Conservation (phyloP, 2,113 vertebrate species). For the Neoarius graeffei region DNA sequence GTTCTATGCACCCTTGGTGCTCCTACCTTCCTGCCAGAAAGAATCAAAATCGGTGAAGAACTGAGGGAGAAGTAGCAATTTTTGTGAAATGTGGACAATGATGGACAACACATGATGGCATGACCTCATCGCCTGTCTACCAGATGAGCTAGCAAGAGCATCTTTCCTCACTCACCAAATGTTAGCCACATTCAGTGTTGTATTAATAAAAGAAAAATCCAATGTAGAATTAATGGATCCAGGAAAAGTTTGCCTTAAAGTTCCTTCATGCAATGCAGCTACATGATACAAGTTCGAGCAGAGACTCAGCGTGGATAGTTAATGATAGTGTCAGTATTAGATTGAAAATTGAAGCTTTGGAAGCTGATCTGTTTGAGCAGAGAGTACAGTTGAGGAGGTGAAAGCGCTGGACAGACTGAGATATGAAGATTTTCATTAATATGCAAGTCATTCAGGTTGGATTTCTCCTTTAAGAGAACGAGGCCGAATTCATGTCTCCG, state of each 20-base stretch:
- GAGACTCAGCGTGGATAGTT: not conserved
- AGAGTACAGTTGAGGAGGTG: not conserved
- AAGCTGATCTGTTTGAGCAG: too few species aligned
- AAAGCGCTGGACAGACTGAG: not conserved
- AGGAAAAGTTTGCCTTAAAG: not conserved
- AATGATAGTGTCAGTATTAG: not conserved
- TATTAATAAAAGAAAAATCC: too few species aligned
- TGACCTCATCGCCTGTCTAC: too few species aligned
- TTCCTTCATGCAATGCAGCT: not conserved
- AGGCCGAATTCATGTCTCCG: slow-evolving; percentile 45
- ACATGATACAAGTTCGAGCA: not conserved
- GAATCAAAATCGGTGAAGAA: too few species aligned
- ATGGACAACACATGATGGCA: too few species aligned
- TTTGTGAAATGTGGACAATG: too few species aligned
- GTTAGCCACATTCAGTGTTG: too few species aligned
- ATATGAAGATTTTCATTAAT: not conserved
- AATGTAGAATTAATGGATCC: not conserved
- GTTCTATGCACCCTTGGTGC: too few species aligned
- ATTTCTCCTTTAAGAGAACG: slow-evolving; percentile 48
- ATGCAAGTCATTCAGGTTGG: slow-evolving; percentile 4
- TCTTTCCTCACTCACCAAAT: too few species aligned
- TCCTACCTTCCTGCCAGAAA: too few species aligned
- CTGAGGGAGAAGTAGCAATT: too few species aligned
- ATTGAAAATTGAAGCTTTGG: not conserved
- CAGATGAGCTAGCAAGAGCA: too few species aligned